Conservation (phyloP, 1,140 invertebrate species). For the Drosophila asahinai region DNA sequence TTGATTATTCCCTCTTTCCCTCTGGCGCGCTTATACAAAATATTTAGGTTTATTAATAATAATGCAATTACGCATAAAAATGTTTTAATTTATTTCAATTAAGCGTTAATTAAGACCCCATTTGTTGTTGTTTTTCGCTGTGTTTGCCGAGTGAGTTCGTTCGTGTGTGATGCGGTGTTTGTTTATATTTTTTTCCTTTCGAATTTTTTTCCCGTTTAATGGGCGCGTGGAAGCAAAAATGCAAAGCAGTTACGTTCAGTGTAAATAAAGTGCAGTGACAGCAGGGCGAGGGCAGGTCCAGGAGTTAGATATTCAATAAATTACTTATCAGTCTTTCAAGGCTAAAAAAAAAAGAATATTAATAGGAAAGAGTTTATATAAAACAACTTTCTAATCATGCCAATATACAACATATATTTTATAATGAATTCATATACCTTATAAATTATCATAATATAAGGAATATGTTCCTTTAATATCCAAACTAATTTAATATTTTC, state of each 20-base stretch:
- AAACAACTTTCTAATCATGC: too few relatives aligned
- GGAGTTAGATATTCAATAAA: not conserved
- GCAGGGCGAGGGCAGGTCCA: conserved; percentile 3
- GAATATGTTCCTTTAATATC: not conserved
- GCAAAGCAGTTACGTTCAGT: conserved; percentile 33
- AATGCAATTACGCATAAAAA: conserved; percentile 84
- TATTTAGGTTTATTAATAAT: conserved; percentile 85
- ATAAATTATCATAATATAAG: too few relatives aligned
- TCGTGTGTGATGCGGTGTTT: conserved; percentile 7
- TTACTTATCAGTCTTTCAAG: too few relatives aligned
- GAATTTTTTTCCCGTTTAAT: conserved; percentile 14
- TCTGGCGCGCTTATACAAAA: conserved; percentile 50
- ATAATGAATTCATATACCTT: not conserved
- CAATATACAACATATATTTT: not conserved
- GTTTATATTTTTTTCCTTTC: conserved; percentile 5
- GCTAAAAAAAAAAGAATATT: too few relatives aligned
- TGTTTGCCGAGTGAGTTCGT: not conserved
- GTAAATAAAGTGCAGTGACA: conserved; percentile 11
- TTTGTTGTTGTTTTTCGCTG: conserved; percentile 37
- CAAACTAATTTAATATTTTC: not conserved
- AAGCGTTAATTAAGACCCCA: conserved; percentile 77
- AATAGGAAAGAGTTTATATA: too few relatives aligned
- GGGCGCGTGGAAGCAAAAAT: conserved; percentile 45
- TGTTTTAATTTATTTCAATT: conserved; percentile 85
- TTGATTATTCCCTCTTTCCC: conserved; percentile 18